phyloP scores from a whole-genome alignment of 2,113 vertebrate genomes.

The Pipra filicauda region DNA sequence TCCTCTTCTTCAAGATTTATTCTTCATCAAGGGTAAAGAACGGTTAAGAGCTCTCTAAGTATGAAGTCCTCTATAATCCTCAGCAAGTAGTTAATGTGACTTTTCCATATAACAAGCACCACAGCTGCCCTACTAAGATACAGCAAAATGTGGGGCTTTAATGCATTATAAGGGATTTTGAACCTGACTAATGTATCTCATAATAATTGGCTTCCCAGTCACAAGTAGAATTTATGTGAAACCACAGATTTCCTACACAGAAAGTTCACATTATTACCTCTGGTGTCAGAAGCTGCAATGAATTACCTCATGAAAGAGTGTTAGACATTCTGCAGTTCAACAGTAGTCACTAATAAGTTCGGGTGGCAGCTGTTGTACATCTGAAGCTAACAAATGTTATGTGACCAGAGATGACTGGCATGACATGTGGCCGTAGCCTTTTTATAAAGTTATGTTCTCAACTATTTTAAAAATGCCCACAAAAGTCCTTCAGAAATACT shows the following conservation, averaged over 20 bases:
- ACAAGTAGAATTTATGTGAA: not conserved
- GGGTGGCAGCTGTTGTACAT: slow-evolving; percentile 72
- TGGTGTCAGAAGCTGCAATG: not conserved
- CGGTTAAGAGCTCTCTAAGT: not conserved
- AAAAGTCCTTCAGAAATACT: slow-evolving; percentile 59
- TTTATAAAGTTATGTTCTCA: slow-evolving; percentile 67
- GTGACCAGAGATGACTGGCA: slow-evolving; percentile 73
- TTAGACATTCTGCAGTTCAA: slow-evolving; percentile 13
- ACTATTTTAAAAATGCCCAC: slow-evolving; percentile 70
- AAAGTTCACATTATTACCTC: not conserved
- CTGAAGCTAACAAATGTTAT: slow-evolving; percentile 76
- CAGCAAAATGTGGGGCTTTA: not conserved
- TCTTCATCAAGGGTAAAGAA: not conserved
- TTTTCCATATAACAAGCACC: not conserved
- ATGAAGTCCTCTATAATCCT: not conserved
- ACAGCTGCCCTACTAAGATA: not conserved
- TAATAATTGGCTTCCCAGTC: not conserved
- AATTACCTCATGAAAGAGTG: not conserved
- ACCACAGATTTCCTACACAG: not conserved
- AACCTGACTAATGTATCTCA: not conserved
- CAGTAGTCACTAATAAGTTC: slow-evolving; percentile 53
- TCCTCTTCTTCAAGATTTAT: not conserved
- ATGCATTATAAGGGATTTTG: not conserved
- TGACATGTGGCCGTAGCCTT: slow-evolving; percentile 65
- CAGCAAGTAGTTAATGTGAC: not conserved